Evolutionary conservation across 2,113 vertebrate genomes (phyloP).

Genomic region (Gracilinanus agilis): DNA sequence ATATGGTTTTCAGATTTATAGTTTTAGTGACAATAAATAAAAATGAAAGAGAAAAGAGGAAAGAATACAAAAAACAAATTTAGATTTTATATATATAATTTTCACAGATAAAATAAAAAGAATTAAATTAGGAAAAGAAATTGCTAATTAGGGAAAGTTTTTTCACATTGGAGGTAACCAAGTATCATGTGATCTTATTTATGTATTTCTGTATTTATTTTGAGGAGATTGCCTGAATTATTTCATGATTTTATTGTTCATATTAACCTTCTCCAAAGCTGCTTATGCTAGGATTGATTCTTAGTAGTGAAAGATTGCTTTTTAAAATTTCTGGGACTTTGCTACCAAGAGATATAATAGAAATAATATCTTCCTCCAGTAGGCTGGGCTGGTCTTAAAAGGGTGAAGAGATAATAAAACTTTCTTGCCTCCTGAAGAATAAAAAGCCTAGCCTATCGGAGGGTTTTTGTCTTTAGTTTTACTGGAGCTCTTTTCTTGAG

Average conservation of each 20-base stretch:
- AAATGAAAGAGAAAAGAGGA: not conserved
- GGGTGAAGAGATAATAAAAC: not conserved
- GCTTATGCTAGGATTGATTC: not conserved
- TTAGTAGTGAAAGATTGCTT: not conserved
- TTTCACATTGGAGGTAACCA: not conserved
- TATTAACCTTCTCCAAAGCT: not conserved
- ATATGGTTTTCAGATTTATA: not conserved
- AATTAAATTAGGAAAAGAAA: not conserved
- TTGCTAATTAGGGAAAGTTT: not conserved
- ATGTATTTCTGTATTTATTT: not conserved
- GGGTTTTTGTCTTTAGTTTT: not conserved
- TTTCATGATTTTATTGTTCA: not conserved
- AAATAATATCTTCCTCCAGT: not conserved
- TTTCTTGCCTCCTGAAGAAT: too few species aligned
- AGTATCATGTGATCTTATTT: not conserved
- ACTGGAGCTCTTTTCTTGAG: not conserved
- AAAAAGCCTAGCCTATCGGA: too few species aligned
- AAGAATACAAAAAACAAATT: not conserved
- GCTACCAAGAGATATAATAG: not conserved
- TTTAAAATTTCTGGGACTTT: not conserved
- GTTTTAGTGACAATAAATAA: not conserved
- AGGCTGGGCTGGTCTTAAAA: not conserved
- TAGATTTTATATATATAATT: not conserved
- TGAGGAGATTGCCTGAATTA: not conserved
- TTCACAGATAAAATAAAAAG: not conserved